These are phyloP conservation scores for Catagonus wagneri DNA, from an alignment of 2,113 vertebrate species.

Conservation along the genomic window DNA sequence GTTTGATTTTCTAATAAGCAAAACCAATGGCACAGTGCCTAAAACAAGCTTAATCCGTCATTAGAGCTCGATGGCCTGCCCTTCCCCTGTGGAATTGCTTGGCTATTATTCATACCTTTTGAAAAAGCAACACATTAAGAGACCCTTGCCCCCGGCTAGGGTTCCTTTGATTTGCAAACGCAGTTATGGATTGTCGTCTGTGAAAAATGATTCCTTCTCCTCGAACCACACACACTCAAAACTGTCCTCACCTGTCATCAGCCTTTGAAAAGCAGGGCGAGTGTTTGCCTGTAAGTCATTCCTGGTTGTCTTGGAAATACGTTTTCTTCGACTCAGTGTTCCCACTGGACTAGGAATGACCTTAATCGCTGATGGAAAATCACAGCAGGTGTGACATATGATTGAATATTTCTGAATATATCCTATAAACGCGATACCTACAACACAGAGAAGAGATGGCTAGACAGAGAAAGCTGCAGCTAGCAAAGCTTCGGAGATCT, in stretches of 20 bases:
- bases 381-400: neutral
- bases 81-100: neutral
- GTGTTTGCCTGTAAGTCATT: constrained; percentile 30
- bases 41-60: neutral
- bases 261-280: constrained; percentile 50
- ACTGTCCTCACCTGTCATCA: constrained; percentile 69
- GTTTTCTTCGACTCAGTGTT: constrained; percentile 67
- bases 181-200: constrained; percentile 15
- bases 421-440: neutral
- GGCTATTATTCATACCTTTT: neutral
- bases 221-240: neutral
- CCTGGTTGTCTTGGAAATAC: constrained; percentile 44
- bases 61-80: neutral
- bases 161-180: constrained; percentile 58
- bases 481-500: neutral
- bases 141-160: neutral
- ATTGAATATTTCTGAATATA: constrained; percentile 13
- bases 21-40: neutral
- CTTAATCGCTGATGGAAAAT: constrained; percentile 65
- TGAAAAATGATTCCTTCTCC: constrained; percentile 53
- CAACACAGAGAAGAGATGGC: neutral
- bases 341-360: constrained; percentile 59
- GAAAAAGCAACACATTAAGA: neutral
- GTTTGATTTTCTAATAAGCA: neutral
- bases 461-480: neutral